phyloP scores from a whole-genome alignment of 2,797 vertebrate species.

The Schizopygopsis pylzovi region DNA sequence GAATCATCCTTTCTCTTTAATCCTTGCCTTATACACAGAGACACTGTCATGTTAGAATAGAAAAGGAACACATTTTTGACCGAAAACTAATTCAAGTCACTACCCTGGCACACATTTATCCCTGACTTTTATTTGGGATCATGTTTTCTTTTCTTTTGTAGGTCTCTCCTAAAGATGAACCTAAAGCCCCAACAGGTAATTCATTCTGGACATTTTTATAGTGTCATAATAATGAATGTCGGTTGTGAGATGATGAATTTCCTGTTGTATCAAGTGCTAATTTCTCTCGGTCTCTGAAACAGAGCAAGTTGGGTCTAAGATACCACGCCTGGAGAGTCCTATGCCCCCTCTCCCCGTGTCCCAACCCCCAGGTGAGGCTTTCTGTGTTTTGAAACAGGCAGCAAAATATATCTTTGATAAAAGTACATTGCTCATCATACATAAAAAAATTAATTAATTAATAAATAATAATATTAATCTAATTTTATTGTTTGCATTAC shows the following conservation, averaged over 20 bases:
- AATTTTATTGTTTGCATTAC: background rate
- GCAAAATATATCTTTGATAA: background rate
- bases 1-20: no score
- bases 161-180: constrained; percentile 95
- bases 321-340: constrained; percentile 89
- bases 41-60: no score
- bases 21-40: no score
- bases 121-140: background rate
- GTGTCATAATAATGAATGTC: background rate
- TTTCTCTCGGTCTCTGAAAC: constrained; percentile 51
- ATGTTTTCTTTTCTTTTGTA: constrained; percentile 63
- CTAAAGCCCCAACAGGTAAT: constrained; percentile 84
- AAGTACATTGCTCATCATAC: background rate
- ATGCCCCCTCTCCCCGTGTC: constrained; percentile 90
- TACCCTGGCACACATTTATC: background rate
- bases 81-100: no score
- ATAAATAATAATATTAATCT: background rate
- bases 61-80: no score
- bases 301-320: constrained; percentile 93
- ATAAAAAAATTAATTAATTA: no score
- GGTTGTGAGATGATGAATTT: background rate
- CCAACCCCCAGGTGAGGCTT: constrained; percentile 87
- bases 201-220: background rate
- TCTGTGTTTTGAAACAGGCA: background rate
- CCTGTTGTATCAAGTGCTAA: background rate